Evolutionary conservation across 2,797 vertebrate genomes (phyloP).

Genomic region (Gadopsis bispinosus): DNA sequence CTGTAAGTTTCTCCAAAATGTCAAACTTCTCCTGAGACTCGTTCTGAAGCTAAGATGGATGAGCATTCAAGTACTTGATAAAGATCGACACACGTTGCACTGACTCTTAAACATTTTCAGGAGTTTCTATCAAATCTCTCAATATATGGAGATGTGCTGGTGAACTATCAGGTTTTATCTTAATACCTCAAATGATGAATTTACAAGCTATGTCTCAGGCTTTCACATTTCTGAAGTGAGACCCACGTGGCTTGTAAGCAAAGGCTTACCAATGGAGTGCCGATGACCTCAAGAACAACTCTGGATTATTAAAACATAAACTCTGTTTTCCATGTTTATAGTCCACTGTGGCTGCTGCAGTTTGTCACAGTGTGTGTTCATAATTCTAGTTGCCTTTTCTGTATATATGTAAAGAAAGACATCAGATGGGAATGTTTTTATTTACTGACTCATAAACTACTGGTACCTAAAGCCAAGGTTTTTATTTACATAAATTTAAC

Average conservation of each 20-base stretch:
- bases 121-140: conserved; percentile 11
- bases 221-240: background rate
- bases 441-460: conserved; percentile 23
- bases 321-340: conserved; percentile 33
- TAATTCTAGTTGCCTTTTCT: conserved; percentile 47
- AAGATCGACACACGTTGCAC: conserved; percentile 21
- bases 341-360: conserved; percentile 8
- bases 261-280: background rate
- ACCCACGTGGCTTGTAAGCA: background rate
- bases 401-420: conserved; percentile 10
- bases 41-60: background rate
- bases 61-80: conserved; percentile 14
- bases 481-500: conserved; percentile 27
- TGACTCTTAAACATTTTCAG: conserved; percentile 12
- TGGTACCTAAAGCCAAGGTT: conserved; percentile 28
- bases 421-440: conserved; percentile 21
- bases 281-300: conserved; percentile 16
- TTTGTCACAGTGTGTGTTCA: conserved; percentile 18
- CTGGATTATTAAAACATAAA: conserved; percentile 24
- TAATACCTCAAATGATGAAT: conserved; percentile 52
- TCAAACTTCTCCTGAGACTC: conserved; percentile 8
- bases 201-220: background rate
- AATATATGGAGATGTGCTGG: conserved; percentile 3
- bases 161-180: conserved; percentile 36
- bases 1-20: conserved; percentile 3